Percentiles rank a stretch among this genome's conserved stretches.
Conservation (phyloP, 1,140 invertebrate genomes). For the Bradynema listronoti region DNA sequence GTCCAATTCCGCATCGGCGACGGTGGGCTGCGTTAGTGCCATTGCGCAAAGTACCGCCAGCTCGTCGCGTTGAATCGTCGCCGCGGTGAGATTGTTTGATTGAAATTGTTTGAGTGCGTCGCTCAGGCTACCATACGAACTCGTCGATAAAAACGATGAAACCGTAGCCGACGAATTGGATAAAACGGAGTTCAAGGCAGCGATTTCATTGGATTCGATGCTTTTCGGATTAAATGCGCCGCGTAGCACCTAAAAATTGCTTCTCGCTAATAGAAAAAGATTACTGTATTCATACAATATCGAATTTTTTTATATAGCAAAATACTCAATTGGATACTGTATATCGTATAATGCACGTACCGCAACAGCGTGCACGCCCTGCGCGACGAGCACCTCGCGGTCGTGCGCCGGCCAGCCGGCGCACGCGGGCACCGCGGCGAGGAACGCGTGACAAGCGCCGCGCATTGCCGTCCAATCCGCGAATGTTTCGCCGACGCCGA, state of each 20-base stretch:
- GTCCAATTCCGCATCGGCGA: background rate
- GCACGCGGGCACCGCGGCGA: conserved; percentile 1
- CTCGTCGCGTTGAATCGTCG: background rate
- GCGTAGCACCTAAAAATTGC: background rate
- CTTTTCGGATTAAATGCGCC: conserved; percentile 5
- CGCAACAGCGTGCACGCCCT: conserved; percentile 6
- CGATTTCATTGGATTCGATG: background rate
- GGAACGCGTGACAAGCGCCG: background rate
- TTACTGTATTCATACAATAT: background rate
- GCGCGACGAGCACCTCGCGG: conserved; percentile 1
- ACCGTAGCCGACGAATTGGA: background rate
- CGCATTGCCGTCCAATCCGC: background rate
- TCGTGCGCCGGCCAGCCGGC: background rate
- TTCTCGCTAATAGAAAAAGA: background rate
- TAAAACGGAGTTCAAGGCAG: background rate
- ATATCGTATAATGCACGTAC: background rate
- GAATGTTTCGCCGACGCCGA: background rate
- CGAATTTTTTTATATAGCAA: background rate
- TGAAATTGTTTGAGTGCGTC: conserved; percentile 6
- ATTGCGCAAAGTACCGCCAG: conserved; percentile 4
- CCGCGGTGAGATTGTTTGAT: background rate
- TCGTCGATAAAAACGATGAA: background rate
- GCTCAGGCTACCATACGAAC: too few relatives aligned
- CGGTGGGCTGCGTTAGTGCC: conserved; percentile 5
- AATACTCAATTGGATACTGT: background rate